Conservation (phyloP, 92 coral and sea anemone genomes). For the Siderastrea radians region DNA sequence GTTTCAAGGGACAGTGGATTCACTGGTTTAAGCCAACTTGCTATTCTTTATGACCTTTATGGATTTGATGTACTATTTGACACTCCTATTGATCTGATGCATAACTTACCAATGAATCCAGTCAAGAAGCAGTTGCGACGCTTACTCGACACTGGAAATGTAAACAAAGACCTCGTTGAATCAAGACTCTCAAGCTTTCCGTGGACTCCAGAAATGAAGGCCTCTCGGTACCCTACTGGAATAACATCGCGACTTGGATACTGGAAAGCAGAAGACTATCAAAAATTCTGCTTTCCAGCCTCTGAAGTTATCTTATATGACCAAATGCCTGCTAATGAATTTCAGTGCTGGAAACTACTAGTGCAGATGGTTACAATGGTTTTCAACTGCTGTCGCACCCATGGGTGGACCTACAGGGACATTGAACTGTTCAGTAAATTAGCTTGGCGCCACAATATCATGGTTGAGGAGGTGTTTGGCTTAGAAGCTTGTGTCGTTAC, state of each 20-base stretch:
- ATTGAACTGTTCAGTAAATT: constrained; percentile 59
- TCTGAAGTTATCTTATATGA: constrained; percentile 69
- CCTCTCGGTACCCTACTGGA: constrained; percentile 72
- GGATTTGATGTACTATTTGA: constrained; percentile 76
- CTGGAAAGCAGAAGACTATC: constrained; percentile 80
- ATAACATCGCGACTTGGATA: constrained; percentile 69
- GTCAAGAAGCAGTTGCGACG: constrained; percentile 65
- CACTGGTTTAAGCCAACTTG: constrained; percentile 69
- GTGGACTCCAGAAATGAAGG: constrained; percentile 76
- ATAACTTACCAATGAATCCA: constrained; percentile 72
- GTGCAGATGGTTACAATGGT: constrained; percentile 67
- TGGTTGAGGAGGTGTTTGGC: constrained; percentile 66
- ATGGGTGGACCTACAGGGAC: constrained; percentile 53
- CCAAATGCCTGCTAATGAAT: constrained; percentile 50
- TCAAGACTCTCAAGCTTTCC: constrained; percentile 68
- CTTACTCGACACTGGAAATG: constrained; percentile 48
- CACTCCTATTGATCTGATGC: constrained; percentile 76
- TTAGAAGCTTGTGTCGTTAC: constrained; percentile 65
- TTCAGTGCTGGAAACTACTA: constrained; percentile 61
- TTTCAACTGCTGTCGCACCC: constrained; percentile 45
- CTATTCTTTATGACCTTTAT: constrained; percentile 66
- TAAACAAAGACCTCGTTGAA: constrained; percentile 61
- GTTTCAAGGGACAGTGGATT: constrained; percentile 64
- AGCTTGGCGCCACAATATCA: constrained; percentile 67
- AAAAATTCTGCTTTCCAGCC: constrained; percentile 69